phyloP scores from a whole-genome alignment of 2,888 invertebrate genomes.

The Brenthis ino region DNA sequence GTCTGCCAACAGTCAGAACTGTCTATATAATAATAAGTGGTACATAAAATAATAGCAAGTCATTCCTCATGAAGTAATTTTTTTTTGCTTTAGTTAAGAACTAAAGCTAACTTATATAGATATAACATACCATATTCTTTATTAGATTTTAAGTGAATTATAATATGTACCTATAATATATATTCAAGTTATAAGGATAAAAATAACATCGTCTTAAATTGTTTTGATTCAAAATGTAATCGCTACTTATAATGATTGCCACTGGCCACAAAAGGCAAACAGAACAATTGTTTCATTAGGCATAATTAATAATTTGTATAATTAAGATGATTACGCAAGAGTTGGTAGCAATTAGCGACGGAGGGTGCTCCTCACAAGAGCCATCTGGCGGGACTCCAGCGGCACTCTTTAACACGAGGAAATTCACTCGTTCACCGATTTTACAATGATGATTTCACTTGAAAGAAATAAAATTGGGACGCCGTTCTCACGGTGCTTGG shows the following conservation, averaged over 20 bases:
- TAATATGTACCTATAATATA: too few relatives aligned
- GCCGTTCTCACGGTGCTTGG: slow-evolving; percentile 40
- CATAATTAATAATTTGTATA: slow-evolving; percentile 52
- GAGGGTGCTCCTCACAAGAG: slow-evolving; percentile 69
- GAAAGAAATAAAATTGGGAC: slow-evolving; percentile 50
- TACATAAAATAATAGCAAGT: slow-evolving; percentile 19
- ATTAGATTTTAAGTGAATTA: too few relatives aligned
- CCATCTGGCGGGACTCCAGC: slow-evolving; percentile 76
- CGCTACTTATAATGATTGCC: slow-evolving; percentile 22
- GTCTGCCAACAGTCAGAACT: slow-evolving; percentile 17
- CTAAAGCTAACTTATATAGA: not conserved
- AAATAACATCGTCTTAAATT: not conserved
- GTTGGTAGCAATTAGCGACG: slow-evolving; percentile 75
- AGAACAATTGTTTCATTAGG: slow-evolving; percentile 46
- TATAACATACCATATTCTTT: too few relatives aligned
- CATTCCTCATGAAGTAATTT: slow-evolving; percentile 1
- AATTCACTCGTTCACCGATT: slow-evolving; percentile 56
- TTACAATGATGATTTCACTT: slow-evolving; percentile 51
- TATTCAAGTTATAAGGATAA: not conserved
- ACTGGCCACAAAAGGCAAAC: slow-evolving; percentile 34
- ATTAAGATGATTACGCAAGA: slow-evolving; percentile 72
- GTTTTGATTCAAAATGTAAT: slow-evolving; percentile 6
- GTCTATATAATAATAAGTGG: slow-evolving; percentile 15
- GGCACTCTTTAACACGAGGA: slow-evolving; percentile 64
- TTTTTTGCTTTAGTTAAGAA: not conserved